These are phyloP conservation scores for Ursus arctos DNA, from an alignment of 2,113 vertebrate species.

Conservation along the genomic window DNA sequence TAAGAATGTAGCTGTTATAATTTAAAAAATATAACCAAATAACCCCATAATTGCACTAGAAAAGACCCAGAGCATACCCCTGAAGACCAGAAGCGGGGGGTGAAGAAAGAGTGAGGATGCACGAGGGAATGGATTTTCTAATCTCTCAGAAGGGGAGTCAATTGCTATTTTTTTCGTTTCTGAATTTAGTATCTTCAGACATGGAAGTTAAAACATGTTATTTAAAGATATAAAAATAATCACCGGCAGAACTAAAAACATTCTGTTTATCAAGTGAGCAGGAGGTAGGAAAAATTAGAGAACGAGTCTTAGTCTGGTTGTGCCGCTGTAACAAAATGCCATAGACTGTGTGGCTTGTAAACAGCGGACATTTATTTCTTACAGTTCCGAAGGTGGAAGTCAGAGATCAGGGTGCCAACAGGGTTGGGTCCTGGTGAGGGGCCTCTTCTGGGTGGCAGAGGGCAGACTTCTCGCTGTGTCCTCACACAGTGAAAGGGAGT, in stretches of 20 bases:
- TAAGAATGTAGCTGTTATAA: not conserved
- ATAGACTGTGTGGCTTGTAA: not conserved
- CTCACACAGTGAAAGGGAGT: not conserved
- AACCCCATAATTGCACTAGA: not conserved
- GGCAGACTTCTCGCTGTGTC: not conserved
- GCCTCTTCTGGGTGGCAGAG: not conserved
- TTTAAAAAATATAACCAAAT: not conserved
- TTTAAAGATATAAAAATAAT: conserved; percentile 17
- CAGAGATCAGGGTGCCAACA: not conserved
- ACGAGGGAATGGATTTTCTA: not conserved
- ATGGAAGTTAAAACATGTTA: not conserved
- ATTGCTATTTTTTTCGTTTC: not conserved
- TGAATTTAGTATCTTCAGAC: conserved; percentile 25
- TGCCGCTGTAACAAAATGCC: not conserved
- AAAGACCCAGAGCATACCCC: not conserved
- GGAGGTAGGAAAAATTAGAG: not conserved
- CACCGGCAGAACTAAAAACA: not conserved
- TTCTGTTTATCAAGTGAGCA: not conserved
- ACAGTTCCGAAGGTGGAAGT: not conserved
- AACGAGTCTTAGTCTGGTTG: not conserved
- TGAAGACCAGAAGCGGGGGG: not conserved
- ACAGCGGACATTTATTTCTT: not conserved
- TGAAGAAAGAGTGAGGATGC: not conserved
- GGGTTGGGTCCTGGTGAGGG: not conserved
- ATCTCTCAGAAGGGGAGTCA: not conserved